Percentiles rank a stretch among this genome's conserved stretches.
Evolutionary conservation across 2,888 invertebrate genomes (phyloP).

Genomic region (Drosophila peninsularis): DNA sequence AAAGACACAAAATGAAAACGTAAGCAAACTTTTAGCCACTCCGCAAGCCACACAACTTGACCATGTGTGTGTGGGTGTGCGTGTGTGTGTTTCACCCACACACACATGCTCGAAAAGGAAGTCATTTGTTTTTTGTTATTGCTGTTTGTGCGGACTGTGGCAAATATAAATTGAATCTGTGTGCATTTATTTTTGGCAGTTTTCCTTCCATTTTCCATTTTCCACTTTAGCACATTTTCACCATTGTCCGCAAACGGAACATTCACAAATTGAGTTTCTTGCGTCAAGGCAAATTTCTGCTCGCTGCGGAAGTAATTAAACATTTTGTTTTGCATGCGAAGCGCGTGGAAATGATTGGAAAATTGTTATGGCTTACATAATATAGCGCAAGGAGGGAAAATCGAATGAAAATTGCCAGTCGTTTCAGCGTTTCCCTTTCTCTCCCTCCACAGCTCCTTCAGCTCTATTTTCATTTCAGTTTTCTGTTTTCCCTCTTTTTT

Average conservation of each 20-base stretch:
- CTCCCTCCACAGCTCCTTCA: not conserved
- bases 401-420: conserved; percentile 42
- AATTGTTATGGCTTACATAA: conserved; percentile 64
- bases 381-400: conserved; percentile 10
- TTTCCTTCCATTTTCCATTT: conserved; percentile 26
- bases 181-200: conserved; percentile 35
- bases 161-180: conserved; percentile 56
- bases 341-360: conserved; percentile 55
- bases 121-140: conserved; percentile 63
- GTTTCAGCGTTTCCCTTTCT: conserved; percentile 10
- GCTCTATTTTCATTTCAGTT: conserved; percentile 10
- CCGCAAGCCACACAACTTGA: conserved; percentile 35
- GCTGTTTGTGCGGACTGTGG: conserved; percentile 33
- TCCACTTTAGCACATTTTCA: conserved; percentile 7
- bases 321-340: conserved; percentile 51
- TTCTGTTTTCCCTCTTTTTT: conserved; percentile 10
- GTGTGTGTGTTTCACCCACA: conserved; percentile 2
- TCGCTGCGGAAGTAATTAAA: conserved; percentile 69
- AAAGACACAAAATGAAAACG: conserved; percentile 56
- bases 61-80: conserved; percentile 12
- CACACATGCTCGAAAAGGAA: conserved; percentile 44
- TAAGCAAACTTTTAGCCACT: conserved; percentile 58
- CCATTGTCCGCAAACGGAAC: conserved; percentile 9
- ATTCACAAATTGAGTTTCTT: conserved; percentile 45
- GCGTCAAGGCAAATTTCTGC: conserved; percentile 40